These are phyloP conservation scores for Melanotus villosus DNA, from an alignment of 2,888 invertebrate species.

Conservation along the genomic window DNA sequence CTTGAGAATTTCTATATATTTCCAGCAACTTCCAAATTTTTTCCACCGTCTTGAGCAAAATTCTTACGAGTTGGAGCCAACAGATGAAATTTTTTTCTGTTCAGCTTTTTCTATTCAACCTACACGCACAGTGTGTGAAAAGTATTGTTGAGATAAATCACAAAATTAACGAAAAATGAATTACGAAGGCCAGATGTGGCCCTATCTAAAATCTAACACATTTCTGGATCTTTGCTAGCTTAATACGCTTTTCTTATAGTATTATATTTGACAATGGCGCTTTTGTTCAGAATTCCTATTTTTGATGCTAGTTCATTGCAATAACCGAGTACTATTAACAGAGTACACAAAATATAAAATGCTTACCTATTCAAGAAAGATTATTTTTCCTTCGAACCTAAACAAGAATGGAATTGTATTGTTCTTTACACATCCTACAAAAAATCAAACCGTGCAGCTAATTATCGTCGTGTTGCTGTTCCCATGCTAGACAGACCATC, in stretches of 20 bases:
- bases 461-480: not conserved
- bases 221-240: constrained; percentile 9
- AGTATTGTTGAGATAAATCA: constrained; percentile 31
- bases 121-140: constrained; percentile 20
- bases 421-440: no score
- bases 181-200: constrained; percentile 23
- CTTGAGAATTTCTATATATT: not conserved
- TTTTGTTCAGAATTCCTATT: not conserved
- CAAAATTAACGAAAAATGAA: constrained; percentile 35
- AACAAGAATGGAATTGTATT: not conserved
- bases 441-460: not conserved
- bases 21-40: not conserved
- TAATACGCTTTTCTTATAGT: not conserved
- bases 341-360: no score
- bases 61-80: not conserved
- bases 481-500: not conserved
- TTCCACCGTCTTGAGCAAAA: constrained; percentile 1
- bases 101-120: constrained; percentile 17
- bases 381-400: no score
- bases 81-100: constrained; percentile 30
- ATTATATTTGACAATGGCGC: not conserved
- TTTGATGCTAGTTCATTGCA: no score
- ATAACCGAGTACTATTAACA: no score
- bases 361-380: no score
- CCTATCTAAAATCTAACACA: constrained; percentile 22